These are phyloP conservation scores for Brachionus rotundiformis DNA, from an alignment of 1,140 invertebrate species.

Conservation along the genomic window DNA sequence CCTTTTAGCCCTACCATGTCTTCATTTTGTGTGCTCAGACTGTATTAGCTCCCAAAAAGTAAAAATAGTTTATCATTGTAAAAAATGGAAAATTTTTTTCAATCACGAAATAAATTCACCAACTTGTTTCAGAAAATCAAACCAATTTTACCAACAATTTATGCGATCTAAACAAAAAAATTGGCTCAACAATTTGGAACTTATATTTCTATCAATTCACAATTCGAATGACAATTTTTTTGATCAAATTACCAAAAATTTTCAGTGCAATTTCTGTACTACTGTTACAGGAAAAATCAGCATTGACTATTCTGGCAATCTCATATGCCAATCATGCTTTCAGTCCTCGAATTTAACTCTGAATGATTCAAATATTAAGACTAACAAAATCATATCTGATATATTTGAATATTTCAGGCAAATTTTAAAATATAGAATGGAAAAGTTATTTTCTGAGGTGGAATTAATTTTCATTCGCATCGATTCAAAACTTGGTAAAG, in stretches of 20 bases:
- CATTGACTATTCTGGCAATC: not conserved
- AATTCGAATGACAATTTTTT: not conserved
- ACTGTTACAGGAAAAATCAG: not conserved
- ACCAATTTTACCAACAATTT: not conserved
- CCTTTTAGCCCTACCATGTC: not conserved
- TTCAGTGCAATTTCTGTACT: not conserved
- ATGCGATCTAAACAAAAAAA: not conserved
- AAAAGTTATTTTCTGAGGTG: not conserved
- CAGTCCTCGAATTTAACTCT: not conserved
- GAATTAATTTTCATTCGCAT: not conserved
- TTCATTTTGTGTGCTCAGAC: not conserved
- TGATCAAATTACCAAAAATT: not conserved
- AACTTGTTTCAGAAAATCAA: not conserved
- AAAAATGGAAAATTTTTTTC: slow-evolving; percentile 25
- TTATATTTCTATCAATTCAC: not conserved
- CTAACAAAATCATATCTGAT: not conserved
- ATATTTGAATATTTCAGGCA: not conserved
- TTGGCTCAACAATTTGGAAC: not conserved
- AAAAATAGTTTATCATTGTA: slow-evolving; percentile 31
- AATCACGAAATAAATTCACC: slow-evolving; percentile 13
- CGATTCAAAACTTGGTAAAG: not conserved
- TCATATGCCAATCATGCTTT: not conserved
- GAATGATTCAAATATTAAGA: not conserved
- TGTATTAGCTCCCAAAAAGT: not conserved
- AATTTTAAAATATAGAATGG: not conserved